Percentiles rank a stretch among this genome's conserved stretches.
Evolutionary conservation across 92 coral and sea anemone species (phyloP).

Genomic region (Hydrozoanthus gracilis): DNA sequence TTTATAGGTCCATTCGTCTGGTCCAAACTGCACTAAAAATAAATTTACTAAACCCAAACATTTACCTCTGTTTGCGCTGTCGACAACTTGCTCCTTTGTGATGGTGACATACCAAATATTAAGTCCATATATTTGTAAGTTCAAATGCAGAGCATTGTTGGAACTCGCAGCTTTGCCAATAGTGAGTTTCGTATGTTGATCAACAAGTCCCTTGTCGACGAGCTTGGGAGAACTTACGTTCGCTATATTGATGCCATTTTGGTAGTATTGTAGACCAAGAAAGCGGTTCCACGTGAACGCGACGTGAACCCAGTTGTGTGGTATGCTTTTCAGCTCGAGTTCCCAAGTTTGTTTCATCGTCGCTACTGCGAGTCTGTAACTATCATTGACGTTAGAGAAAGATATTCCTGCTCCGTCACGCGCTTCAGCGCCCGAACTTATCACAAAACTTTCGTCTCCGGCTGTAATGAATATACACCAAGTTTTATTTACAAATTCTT

Average conservation of each 20-base stretch:
- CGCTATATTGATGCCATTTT: slow-evolving; percentile 11
- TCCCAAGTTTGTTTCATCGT: slow-evolving; percentile 14
- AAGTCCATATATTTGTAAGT: slow-evolving; percentile 36
- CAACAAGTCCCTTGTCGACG: background rate
- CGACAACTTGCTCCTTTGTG: slow-evolving; percentile 24
- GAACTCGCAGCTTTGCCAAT: slow-evolving; percentile 25
- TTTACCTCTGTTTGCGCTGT: background rate
- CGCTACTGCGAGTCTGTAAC: slow-evolving; percentile 25
- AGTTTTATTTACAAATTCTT: background rate
- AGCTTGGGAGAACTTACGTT: background rate
- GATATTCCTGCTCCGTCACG: slow-evolving; percentile 8
- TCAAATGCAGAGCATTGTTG: background rate
- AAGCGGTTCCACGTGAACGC: slow-evolving; percentile 27
- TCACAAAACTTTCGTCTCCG: slow-evolving; percentile 9
- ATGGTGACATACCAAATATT: slow-evolving; percentile 13
- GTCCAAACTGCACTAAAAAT: background rate
- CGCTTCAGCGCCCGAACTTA: slow-evolving; percentile 22
- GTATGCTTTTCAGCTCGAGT: background rate
- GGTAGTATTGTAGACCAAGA: slow-evolving; percentile 23
- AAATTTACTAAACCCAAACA: background rate
- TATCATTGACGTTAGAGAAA: background rate
- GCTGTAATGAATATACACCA: background rate
- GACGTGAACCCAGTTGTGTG: slow-evolving; percentile 27
- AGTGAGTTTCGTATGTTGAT: background rate
- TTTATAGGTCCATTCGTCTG: too few relatives aligned